Base-by-base conservation (phyloP, 2,797 vertebrate genomes). In the Somateria mollissima region DNA sequence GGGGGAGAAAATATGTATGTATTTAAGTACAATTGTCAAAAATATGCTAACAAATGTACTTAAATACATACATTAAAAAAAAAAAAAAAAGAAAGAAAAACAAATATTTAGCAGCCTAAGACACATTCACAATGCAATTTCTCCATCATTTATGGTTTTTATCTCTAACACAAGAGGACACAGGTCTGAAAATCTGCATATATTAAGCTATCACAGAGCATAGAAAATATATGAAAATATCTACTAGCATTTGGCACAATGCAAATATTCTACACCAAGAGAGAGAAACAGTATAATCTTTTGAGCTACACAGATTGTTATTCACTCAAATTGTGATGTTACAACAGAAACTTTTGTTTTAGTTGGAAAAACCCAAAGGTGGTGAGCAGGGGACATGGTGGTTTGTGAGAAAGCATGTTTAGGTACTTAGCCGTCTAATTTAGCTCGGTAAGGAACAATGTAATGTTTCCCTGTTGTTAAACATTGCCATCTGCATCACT, bases 381-480 rank as follows among this genome's bases (percentile, higher is more conserved):
- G 66, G 43, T 51, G 95, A 93, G 86, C n/a, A 13, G 17, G 49
- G 61, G 34, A 91, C 56, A 43, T 51, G 88, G 91, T 5, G 36
- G 36, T 36, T 36, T 36, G 36, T 36, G 80, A 93, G 86, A 90
- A 93, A 0, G 93, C 67, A 83, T 70, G 89, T 81, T 87, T 84
- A 95, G 95, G 87, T 96, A 90, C 91, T 96, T 76, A 88, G 70
- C 39, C 86, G 36, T 96, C 74, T 82, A 91, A 85, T 94, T 94
- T 96, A 95, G 92, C 47, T 94, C 93, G 83, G 95, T 92, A 95
- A 87, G 64, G 96, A 93, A 78, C 58, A 76, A 94, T 83, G 92
- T 95, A 64, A 95, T 92, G 89, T 90, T 96, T 96, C 96, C 87
- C 95, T 94, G 91, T 79, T 95, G 83, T 83, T 95, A 95, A 96